phyloP scores from a whole-genome alignment of 2,888 invertebrate genomes.

The Uropetala carovei region DNA sequence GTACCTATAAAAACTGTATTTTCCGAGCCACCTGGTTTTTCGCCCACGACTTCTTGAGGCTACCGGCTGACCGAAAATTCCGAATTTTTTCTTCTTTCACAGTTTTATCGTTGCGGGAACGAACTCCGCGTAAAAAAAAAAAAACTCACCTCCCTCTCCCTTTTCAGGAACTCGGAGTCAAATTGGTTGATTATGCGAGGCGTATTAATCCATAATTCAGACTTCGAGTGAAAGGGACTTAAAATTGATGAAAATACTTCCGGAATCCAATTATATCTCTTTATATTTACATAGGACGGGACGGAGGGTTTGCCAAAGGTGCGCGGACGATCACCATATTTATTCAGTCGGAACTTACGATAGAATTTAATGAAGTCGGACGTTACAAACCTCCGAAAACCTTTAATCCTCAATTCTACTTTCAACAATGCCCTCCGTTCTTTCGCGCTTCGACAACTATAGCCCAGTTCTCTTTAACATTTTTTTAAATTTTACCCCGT shows the following conservation, averaged over 20 bases:
- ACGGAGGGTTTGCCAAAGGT: too few relatives aligned
- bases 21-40: too few relatives aligned
- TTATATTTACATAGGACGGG: not conserved
- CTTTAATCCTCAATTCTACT: not conserved
- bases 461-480: not conserved
- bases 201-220: conserved; percentile 35
- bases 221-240: not conserved
- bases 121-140: too few relatives aligned
- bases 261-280: conserved; percentile 33
- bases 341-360: not conserved
- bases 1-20: too few relatives aligned
- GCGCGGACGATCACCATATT: too few relatives aligned
- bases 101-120: too few relatives aligned
- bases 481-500: not conserved
- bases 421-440: not conserved
- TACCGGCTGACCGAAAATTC: too few relatives aligned
- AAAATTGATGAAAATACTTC: conserved; percentile 40
- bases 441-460: not conserved
- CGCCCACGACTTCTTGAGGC: too few relatives aligned
- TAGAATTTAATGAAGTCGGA: conserved; percentile 39
- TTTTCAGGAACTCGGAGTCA: too few relatives aligned
- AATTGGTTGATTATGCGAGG: not conserved
- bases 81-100: too few relatives aligned
- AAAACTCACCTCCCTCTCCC: too few relatives aligned
- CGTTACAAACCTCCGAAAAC: not conserved